Evolutionary conservation across 2,888 invertebrate genomes (phyloP).

Genomic region (Epirrhoe tristata): DNA sequence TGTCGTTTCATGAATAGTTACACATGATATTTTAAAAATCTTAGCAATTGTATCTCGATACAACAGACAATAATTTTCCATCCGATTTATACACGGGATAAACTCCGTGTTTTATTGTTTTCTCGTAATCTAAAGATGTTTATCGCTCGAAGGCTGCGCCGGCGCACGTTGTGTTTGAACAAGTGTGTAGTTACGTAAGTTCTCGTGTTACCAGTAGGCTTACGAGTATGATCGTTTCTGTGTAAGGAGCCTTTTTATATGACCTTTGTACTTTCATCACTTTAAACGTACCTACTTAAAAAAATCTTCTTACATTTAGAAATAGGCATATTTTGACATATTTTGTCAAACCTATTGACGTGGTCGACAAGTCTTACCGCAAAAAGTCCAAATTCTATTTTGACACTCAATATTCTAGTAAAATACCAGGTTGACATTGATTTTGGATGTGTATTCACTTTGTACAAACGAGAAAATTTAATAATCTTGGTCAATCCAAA

Average conservation of each 20-base stretch:
- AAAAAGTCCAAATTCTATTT: too few species aligned
- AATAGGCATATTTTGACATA: too few species aligned
- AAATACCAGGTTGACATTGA: too few species aligned
- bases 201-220: conserved; percentile 17
- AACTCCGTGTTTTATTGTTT: conserved; percentile 36
- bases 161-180: conserved; percentile 58
- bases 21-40: neutral
- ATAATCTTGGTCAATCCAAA: too few species aligned
- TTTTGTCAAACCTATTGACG: too few species aligned
- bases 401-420: too few species aligned
- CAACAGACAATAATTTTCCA: conserved; percentile 17
- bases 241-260: neutral
- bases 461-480: too few species aligned
- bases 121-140: conserved; percentile 46
- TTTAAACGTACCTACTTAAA: too few species aligned
- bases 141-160: conserved; percentile 51
- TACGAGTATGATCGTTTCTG: neutral
- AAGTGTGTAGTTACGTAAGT: conserved; percentile 53
- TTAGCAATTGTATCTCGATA: conserved; percentile 2
- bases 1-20: too few species aligned
- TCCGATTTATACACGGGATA: conserved; percentile 29
- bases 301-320: too few species aligned
- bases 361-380: too few species aligned
- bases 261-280: neutral
- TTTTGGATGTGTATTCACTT: too few species aligned